Evolutionary conservation across 2,797 vertebrate species (phyloP).

Genomic region (Catostomus latipinnis): DNA sequence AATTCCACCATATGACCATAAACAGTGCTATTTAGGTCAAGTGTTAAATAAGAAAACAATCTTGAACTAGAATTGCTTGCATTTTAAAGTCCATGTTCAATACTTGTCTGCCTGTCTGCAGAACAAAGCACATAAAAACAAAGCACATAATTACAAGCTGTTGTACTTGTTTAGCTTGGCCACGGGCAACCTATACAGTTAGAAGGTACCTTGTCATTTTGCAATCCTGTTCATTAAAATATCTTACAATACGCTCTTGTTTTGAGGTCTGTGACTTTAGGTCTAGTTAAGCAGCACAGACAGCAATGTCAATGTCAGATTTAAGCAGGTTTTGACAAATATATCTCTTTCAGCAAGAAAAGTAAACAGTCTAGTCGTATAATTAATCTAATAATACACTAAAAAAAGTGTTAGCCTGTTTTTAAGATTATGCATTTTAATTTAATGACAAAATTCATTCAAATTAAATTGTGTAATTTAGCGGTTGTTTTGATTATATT

Average conservation of each 20-base stretch:
- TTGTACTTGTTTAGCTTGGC: conserved; percentile 1
- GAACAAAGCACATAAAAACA: conserved; percentile 23
- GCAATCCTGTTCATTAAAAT: conserved; percentile 15
- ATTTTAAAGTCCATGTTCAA: neutral
- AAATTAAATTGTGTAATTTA: too few species aligned
- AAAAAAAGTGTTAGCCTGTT: too few species aligned
- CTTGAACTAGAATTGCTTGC: neutral
- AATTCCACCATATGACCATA: conserved; percentile 1
- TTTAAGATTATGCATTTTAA: too few species aligned
- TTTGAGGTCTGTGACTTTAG: neutral
- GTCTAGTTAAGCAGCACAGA: neutral
- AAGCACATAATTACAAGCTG: neutral
- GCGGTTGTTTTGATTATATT: too few species aligned
- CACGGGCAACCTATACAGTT: conserved; percentile 23
- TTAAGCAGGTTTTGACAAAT: neutral
- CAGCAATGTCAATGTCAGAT: neutral
- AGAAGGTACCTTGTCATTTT: conserved; percentile 28
- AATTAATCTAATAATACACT: too few species aligned
- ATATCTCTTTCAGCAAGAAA: neutral
- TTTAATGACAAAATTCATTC: too few species aligned
- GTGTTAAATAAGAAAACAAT: conserved; percentile 8
- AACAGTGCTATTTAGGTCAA: neutral
- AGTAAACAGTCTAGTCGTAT: neutral
- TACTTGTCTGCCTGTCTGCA: neutral
- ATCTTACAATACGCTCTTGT: neutral